phyloP scores from a whole-genome alignment of 2,888 invertebrate species.

The Drosophila lacicola region DNA sequence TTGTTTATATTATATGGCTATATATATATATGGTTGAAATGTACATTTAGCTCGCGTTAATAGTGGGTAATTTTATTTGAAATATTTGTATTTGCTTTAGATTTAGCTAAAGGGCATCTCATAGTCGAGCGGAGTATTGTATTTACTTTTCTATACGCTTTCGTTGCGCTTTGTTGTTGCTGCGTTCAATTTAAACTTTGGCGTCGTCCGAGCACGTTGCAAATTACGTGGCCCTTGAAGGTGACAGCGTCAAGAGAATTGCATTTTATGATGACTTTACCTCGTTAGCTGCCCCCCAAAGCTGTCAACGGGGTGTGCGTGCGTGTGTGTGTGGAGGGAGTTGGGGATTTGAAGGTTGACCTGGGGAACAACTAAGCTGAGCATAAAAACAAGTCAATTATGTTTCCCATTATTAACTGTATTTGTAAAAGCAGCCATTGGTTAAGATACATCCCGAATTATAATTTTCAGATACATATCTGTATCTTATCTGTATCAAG shows the following conservation, averaged over 20 bases:
- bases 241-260: slow-evolving; percentile 64
- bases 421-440: too few relatives aligned
- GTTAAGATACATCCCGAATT: too few relatives aligned
- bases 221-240: slow-evolving; percentile 74
- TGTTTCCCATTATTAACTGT: too few relatives aligned
- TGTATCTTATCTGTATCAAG: too few relatives aligned
- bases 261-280: slow-evolving; percentile 67
- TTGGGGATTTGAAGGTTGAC: not conserved
- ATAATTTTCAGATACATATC: too few relatives aligned
- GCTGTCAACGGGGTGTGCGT: not conserved
- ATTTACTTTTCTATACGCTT: slow-evolving; percentile 28
- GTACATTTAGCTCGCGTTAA: not conserved
- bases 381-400: too few relatives aligned
- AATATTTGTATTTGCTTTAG: not conserved
- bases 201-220: slow-evolving; percentile 68
- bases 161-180: slow-evolving; percentile 26
- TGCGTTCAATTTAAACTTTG: slow-evolving; percentile 59
- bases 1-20: slow-evolving; percentile 10
- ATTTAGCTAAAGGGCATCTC: slow-evolving; percentile 5
- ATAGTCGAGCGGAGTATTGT: not conserved
- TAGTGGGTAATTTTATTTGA: not conserved
- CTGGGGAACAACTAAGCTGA: not conserved
- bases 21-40: slow-evolving; percentile 3
- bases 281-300: slow-evolving; percentile 37
- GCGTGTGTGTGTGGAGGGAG: not conserved